Evolutionary conservation across 2,888 invertebrate species (phyloP).

Genomic region (Ganaspis brasiliensis): DNA sequence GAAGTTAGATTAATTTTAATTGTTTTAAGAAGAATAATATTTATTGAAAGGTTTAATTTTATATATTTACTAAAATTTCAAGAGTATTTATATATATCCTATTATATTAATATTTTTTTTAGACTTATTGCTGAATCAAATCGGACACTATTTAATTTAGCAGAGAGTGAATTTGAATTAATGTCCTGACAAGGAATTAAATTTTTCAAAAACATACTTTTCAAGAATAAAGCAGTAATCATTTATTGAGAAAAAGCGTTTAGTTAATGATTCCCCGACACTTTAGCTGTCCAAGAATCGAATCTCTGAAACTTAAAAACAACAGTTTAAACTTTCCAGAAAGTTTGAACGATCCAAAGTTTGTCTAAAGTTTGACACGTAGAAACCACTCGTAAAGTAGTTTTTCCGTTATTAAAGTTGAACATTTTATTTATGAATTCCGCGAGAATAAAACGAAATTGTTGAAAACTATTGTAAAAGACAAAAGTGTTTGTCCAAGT

Average conservation of each 20-base stretch:
- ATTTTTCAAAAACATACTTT: no score
- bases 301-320: conserved; percentile 6
- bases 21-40: no score
- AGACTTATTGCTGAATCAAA: no score
- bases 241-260: neutral
- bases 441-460: neutral
- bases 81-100: no score
- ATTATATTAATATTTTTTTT: no score
- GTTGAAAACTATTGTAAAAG: conserved; percentile 9
- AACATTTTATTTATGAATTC: conserved; percentile 6
- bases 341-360: conserved; percentile 14
- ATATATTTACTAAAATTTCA: no score
- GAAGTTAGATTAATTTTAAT: no score
- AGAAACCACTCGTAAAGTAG: conserved; percentile 12
- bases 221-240: no score
- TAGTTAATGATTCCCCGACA: conserved; percentile 6
- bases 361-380: conserved; percentile 20
- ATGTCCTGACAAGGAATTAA: no score
- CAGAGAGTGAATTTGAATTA: no score
- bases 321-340: neutral
- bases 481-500: conserved; percentile 9
- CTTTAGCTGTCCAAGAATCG: conserved; percentile 18
- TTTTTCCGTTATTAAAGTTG: conserved; percentile 20
- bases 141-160: no score
- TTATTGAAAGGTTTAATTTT: no score